Evolutionary conservation across 2,888 invertebrate genomes (phyloP).

Genomic region (Megaustenia siamemsis): DNA sequence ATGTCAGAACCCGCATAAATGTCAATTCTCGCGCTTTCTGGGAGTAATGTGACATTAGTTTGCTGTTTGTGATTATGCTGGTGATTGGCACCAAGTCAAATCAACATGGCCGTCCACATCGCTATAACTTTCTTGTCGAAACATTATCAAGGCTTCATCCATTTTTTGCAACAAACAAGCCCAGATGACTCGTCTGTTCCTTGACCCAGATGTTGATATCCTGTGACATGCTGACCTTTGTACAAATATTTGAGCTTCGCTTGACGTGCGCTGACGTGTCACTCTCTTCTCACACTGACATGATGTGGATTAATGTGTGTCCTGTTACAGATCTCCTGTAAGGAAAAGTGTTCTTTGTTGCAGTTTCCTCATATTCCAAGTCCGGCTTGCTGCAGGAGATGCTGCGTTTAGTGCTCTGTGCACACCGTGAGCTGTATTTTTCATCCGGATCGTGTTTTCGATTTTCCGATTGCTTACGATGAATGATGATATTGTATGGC

Average conservation of each 20-base stretch:
- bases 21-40: neutral
- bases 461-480: too few species aligned
- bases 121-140: neutral
- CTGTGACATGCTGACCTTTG: neutral
- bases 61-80: neutral
- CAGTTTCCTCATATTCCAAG: too few species aligned
- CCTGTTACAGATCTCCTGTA: too few species aligned
- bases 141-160: neutral
- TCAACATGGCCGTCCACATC: neutral
- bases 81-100: neutral
- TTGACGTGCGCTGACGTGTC: too few species aligned
- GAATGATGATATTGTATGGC: too few species aligned
- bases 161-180: neutral
- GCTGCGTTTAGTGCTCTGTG: too few species aligned
- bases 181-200: constrained; percentile 6
- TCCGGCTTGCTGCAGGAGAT: too few species aligned
- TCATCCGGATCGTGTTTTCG: too few species aligned
- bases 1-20: neutral
- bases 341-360: too few species aligned
- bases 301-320: too few species aligned
- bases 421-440: too few species aligned
- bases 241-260: neutral
- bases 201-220: neutral
- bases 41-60: neutral
- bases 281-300: too few species aligned